Evolutionary conservation across 2,888 invertebrate species (phyloP).

Genomic region (Drosophila paucipuncta): DNA sequence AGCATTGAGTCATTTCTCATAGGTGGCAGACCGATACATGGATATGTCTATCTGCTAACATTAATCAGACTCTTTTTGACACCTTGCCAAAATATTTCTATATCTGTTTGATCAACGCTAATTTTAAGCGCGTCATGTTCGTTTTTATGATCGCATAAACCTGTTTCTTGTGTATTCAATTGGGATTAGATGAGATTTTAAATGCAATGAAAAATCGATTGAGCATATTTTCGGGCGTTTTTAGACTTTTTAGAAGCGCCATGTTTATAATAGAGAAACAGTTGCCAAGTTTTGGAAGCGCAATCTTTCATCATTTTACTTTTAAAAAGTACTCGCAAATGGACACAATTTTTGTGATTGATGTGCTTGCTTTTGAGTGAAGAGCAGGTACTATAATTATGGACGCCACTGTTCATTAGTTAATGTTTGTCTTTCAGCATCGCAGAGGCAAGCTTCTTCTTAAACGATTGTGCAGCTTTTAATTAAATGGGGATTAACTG

Average conservation of each 20-base stretch:
- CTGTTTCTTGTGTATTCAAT: background rate
- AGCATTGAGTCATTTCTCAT: slow-evolving; percentile 40
- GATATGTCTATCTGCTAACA: slow-evolving; percentile 7
- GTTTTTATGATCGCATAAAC: slow-evolving; percentile 12
- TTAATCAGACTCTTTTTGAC: slow-evolving; percentile 40
- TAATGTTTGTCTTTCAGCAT: no score
- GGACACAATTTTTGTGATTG: background rate
- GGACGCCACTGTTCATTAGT: slow-evolving; percentile 13
- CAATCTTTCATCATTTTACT: background rate
- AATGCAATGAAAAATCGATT: background rate
- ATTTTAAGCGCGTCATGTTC: slow-evolving; percentile 27
- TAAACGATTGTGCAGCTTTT: background rate
- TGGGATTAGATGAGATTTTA: background rate
- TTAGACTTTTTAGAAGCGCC: background rate
- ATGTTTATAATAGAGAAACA: background rate
- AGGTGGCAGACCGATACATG: slow-evolving; percentile 14
- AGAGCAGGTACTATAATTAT: slow-evolving; percentile 9
- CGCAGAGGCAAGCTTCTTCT: no score
- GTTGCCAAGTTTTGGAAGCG: background rate
- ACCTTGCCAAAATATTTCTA: slow-evolving; percentile 38
- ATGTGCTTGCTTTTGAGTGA: no score
- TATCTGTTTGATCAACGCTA: slow-evolving; percentile 11
- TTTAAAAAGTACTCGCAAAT: background rate
- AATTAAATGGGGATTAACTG: background rate
- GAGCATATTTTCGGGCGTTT: background rate